Evolutionary conservation across 1,140 invertebrate species (phyloP).

Genomic region (Samia ricini): DNA sequence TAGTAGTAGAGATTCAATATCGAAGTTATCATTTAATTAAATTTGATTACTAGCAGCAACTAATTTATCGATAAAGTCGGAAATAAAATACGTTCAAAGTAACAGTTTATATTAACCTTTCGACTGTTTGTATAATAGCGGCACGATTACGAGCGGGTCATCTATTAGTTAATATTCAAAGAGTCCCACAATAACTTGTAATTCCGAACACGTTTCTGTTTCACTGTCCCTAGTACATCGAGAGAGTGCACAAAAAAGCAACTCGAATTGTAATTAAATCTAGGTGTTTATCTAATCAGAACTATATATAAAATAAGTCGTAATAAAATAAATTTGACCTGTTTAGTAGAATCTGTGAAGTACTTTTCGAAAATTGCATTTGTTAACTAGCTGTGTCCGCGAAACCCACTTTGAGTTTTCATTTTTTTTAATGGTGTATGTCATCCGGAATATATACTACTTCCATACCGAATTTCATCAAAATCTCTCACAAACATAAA

Average conservation of each 20-base stretch:
- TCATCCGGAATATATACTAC: too few relatives aligned
- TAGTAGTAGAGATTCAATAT: neutral
- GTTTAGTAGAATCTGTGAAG: too few relatives aligned
- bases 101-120: constrained; percentile 43
- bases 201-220: constrained; percentile 59
- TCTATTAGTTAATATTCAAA: constrained; percentile 70
- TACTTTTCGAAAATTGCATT: too few relatives aligned
- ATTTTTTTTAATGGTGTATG: too few relatives aligned
- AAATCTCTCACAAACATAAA: too few relatives aligned
- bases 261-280: neutral
- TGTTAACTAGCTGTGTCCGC: too few relatives aligned
- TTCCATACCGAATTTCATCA: too few relatives aligned
- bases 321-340: too few relatives aligned
- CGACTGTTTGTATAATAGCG: constrained; percentile 42
- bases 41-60: neutral
- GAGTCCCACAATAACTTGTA: constrained; percentile 59
- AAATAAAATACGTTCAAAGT: neutral
- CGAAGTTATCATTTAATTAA: neutral
- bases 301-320: too few relatives aligned
- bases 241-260: neutral
- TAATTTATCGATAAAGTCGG: neutral
- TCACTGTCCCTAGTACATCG: constrained; percentile 26
- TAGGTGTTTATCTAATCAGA: neutral
- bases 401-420: too few relatives aligned
- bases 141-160: constrained; percentile 54